Evolutionary conservation across 2,888 invertebrate species (phyloP), one percentile per base, ranked within the genome.

Genomic region (Maniola hyperantus): DNA sequence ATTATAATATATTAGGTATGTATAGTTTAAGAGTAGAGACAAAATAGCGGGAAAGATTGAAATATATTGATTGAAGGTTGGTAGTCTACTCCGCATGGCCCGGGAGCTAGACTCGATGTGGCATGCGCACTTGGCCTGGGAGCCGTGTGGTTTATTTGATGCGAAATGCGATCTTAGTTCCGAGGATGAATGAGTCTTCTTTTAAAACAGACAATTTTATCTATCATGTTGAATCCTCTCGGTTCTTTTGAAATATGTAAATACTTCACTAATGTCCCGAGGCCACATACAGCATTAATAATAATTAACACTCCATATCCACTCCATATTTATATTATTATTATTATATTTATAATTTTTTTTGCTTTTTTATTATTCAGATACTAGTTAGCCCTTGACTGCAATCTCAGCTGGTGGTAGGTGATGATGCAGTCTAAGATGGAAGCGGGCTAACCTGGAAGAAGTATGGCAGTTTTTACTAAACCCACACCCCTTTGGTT

Each of bases 21-120:
- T 33, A 34, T 15, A 33, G 48, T 34, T 59, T 15, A 15, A 42
- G 20, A 39, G 44, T 50, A 48, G 15, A 59, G 59, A 63, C 57
- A 68, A 66, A 72, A 68, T 70, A 75, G 77, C 77, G 79, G 76
- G 73, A 76, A 82, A 77, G 72, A 72, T 79, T 76, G 69, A 70
- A 81, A 82, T 76, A 71, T 81, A 83, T 83, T 80, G 83, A 83
- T 83, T 79, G 67, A 51, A 65, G 57, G 55, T 64, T 69, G 61
- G 70, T 70, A 64, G 65, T 69, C 69, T 70, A 67, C 70, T 76
- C 76, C 77, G 79, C 80, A 77, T 78, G 79, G 76, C 75, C 76
- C 67, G 66, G 69, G 66, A 62, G 67, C 58, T 60, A 53, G 65
- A 67, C 70, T 58, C 60, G 66, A 73, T 57, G 73, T 70, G 69